Evolutionary conservation across 2,888 invertebrate genomes (phyloP), one percentile per base, ranked within the genome.

Genomic region (Campoplex nolae): DNA sequence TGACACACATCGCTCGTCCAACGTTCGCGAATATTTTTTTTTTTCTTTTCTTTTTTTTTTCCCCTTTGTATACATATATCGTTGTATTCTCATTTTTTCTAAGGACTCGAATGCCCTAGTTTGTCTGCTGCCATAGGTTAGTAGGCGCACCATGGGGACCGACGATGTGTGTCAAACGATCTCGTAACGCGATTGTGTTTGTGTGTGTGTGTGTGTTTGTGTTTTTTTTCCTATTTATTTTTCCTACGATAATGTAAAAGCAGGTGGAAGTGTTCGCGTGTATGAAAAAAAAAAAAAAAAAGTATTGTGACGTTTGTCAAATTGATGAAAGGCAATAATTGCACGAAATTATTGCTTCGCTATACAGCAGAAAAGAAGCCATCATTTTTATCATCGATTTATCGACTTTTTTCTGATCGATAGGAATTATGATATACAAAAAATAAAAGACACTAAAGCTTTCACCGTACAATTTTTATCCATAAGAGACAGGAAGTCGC

Each of bases 151-250:
- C 70, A 45, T 38, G 28, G 28, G 51, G 73, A 77, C 54, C 42
- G 70, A 76, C 78, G 79, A 87, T 84, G 87, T 87, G 84, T 87
- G 87, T 84, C 84, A 84, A 84, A 82, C 84, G 87, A 87, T 87
- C 65, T 56, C 56, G 45, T 51, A 68, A 62, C 51, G 38, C 84
- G 82, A 87, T 87, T 71, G 58, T 42, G 73, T 42, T 67, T 77
- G 58, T 58, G 23, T 23, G 23, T 18, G 23, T 23, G 23, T 23
- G 23, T 42, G 73, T 42, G 73, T 77, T 62, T 58, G n/a, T n/a
- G n/a, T 18, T 62, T n/a, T 76, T 62, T 16, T 32, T 16, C 32
- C 32, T 62, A 48, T 67, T 56, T 28, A 65, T 79, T 70, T 28
- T 51, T 56, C 54, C 54, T 8, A 42, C 51, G 58, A 48, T n/a